Evolutionary conservation across 2,888 invertebrate genomes (phyloP).

Genomic region (Drosophila peninsularis): DNA sequence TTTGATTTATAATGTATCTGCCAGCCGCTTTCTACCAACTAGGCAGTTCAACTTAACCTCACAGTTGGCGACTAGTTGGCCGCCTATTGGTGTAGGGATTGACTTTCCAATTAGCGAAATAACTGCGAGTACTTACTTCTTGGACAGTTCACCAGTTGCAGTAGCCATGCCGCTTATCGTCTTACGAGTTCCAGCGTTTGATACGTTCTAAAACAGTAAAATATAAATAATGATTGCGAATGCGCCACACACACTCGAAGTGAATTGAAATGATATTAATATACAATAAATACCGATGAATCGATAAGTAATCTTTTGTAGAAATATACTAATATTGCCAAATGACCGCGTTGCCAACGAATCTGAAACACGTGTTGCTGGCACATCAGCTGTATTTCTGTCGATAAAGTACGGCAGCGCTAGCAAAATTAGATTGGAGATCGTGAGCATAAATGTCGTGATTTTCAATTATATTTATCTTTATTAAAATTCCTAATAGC

Average conservation of each 20-base stretch:
- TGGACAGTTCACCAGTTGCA: conserved; percentile 81
- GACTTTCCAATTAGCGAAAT: background rate
- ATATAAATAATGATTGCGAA: conserved; percentile 31
- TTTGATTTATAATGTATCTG: conserved; percentile 8
- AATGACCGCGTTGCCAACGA: conserved; percentile 28
- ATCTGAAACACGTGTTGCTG: conserved; percentile 41
- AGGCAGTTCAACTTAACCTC: conserved; percentile 52
- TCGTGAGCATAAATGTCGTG: conserved; percentile 28
- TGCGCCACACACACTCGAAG: conserved; percentile 50
- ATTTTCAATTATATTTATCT: background rate
- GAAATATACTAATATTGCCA: background rate
- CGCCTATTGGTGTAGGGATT: conserved; percentile 8
- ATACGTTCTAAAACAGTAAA: conserved; percentile 6
- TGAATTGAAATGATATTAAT: conserved; percentile 36
- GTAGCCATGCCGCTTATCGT: conserved; percentile 69
- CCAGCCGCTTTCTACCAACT: conserved; percentile 23
- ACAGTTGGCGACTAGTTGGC: conserved; percentile 35
- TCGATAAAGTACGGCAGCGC: conserved; percentile 26
- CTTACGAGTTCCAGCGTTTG: conserved; percentile 12
- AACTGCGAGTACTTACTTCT: conserved; percentile 80
- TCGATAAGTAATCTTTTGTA: conserved; percentile 32
- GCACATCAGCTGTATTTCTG: conserved; percentile 34
- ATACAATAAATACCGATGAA: conserved; percentile 32
- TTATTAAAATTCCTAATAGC: background rate
- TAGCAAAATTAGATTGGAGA: conserved; percentile 2